Conservation (phyloP, 2,113 vertebrate species). For the Gasterosteus nipponicus region DNA sequence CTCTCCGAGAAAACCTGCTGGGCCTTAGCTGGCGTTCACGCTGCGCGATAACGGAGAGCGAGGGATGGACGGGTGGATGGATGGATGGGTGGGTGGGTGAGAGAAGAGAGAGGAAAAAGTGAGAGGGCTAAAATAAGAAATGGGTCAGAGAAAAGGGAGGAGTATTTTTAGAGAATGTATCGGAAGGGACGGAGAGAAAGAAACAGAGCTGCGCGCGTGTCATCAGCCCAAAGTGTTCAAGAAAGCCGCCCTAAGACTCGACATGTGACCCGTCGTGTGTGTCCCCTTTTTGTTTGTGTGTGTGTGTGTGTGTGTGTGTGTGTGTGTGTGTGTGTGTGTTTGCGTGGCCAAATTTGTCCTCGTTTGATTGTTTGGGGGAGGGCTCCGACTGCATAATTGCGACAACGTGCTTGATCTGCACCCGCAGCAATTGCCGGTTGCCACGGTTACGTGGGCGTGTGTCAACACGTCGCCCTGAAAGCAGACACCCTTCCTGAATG, state of each 20-base stretch:
- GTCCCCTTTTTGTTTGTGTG: constrained; percentile 22
- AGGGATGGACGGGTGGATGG: constrained; percentile 39
- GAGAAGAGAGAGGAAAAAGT: constrained; percentile 27
- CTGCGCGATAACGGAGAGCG: constrained; percentile 58
- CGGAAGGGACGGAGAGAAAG: constrained; percentile 3
- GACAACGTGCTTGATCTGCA: constrained; percentile 73
- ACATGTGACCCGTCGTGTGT: constrained; percentile 45
- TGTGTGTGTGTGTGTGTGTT: constrained; percentile 32
- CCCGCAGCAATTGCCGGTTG: constrained; percentile 71
- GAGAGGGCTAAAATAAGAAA: constrained; percentile 42
- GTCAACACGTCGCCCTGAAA: constrained; percentile 75
- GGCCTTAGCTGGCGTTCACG: constrained; percentile 69
- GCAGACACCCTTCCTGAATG: constrained; percentile 76
- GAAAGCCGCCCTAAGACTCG: constrained; percentile 32
- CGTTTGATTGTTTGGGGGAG: constrained; percentile 76
- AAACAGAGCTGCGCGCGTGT: constrained; percentile 14
- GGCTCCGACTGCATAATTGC: constrained; percentile 80
- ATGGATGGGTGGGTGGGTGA: not conserved
- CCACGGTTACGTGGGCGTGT: constrained; percentile 77
- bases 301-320: constrained; percentile 33
- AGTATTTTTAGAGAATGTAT: constrained; percentile 59
- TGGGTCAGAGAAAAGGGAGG: constrained; percentile 50
- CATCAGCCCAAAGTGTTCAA: constrained; percentile 53
- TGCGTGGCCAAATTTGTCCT: constrained; percentile 43
- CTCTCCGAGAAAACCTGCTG: constrained; percentile 71